Evolutionary conservation across 92 coral and sea anemone genomes (phyloP), one percentile per base, ranked within the genome.

Genomic region (Paragorgia papillata): DNA sequence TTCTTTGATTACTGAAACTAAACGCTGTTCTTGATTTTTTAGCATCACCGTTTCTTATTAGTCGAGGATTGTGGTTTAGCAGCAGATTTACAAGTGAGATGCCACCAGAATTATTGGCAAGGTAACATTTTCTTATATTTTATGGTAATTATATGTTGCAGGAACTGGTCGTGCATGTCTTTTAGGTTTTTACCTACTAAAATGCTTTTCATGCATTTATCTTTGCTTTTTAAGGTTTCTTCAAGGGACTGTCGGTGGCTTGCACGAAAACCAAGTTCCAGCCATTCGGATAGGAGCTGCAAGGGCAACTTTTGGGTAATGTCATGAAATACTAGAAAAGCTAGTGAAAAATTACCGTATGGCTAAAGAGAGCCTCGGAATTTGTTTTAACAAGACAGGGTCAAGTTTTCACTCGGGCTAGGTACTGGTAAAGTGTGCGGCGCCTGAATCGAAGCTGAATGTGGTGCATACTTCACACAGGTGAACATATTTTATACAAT

Each of bases 31-130:
- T 7, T 9, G 5, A 2, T 58, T 79, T 22, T 29, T 32, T 64
- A 94, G 98, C 88, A 13, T 94, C 98, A 19, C 98, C 98, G 15
- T 94, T 94, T 64, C 87, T 94, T n/a, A 87, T 91, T 69, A 97
- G 98, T 22, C 97, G 92, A 66, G 97, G 97, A 3, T 80, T 94
- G 58, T 94, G 98, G 98, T 96, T 91, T 24, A 96, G 95, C 10
- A 94, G 98, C 78, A 83, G 98, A 27, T 94, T 88, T 57, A 84
- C 97, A 49, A 85, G 86, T 3, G 70, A 88, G 80, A 94, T 94
- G 95, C 83, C 88, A 39, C 90, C 84, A 29, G 92, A 86, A 31
- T 57, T 94, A 66, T 78, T 94, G 67, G 81, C 83, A 26, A 94
- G 93, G 98, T 94, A 69, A 61, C 77, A 14, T n/a, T 30, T 48